Evolutionary conservation across 2,888 invertebrate genomes (phyloP).

Genomic region (Eupithecia centaureata): DNA sequence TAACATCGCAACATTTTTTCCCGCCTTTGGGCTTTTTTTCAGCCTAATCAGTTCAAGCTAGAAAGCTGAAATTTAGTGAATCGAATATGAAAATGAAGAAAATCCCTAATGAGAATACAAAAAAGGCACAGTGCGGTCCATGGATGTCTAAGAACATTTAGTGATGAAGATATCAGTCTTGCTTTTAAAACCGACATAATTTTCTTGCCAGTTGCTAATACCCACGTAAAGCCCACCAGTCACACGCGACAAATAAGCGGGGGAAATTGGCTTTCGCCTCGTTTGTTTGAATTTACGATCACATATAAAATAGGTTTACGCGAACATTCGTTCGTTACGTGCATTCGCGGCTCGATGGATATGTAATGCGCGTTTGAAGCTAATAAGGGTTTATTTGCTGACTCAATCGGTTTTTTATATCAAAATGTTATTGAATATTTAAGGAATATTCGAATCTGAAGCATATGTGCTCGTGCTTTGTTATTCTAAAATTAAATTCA

Average conservation of each 20-base stretch:
- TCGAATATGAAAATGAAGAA: too few relatives aligned
- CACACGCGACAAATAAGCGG: conserved; percentile 36
- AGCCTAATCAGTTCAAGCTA: too few relatives aligned
- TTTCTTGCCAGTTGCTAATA: conserved; percentile 23
- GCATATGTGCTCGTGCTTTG: not conserved
- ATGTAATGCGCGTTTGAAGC: conserved; percentile 42
- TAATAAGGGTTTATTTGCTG: conserved; percentile 6
- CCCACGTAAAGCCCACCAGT: conserved; percentile 32
- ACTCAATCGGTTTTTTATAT: conserved; percentile 3
- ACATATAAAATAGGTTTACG: conserved; percentile 69
- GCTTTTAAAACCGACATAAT: conserved; percentile 7
- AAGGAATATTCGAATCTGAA: not conserved
- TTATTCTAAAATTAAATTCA: not conserved
- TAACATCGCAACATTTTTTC: too few relatives aligned
- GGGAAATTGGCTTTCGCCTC: conserved; percentile 46
- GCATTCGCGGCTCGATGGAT: conserved; percentile 48
- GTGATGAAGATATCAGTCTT: not conserved
- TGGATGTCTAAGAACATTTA: not conserved
- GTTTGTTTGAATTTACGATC: conserved; percentile 71
- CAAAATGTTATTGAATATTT: not conserved
- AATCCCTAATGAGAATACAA: not conserved
- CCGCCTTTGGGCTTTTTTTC: too few relatives aligned
- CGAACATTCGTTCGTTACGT: conserved; percentile 53
- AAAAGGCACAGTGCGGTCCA: not conserved
- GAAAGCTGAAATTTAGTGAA: too few relatives aligned